These are phyloP conservation scores for Rhinatrema bivittatum DNA, from an alignment of 2,797 vertebrate species.

Conservation along the genomic window DNA sequence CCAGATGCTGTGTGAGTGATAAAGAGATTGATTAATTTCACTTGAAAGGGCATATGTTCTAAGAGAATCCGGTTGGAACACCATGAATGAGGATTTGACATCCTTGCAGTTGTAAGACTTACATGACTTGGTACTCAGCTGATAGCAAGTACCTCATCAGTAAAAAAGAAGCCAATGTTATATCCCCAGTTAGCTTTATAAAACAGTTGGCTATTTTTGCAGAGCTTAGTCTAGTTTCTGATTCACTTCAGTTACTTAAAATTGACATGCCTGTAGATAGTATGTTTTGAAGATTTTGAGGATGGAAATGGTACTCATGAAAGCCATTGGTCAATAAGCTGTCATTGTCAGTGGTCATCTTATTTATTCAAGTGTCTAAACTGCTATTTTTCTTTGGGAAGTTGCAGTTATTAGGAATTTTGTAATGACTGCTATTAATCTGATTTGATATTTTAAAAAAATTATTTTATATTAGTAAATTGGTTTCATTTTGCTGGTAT, in stretches of 20 bases:
- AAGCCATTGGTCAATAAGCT: neutral
- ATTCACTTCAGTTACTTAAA: neutral
- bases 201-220: neutral
- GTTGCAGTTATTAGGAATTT: too few relatives aligned
- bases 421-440: too few relatives aligned
- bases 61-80: constrained; percentile 60
- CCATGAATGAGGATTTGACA: constrained; percentile 39
- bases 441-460: too few relatives aligned
- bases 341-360: too few relatives aligned
- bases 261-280: accelerated
- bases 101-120: constrained; percentile 31
- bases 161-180: constrained; percentile 1
- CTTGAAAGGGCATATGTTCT: constrained; percentile 81
- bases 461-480: too few relatives aligned
- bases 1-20: constrained; percentile 78
- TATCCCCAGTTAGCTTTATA: constrained; percentile 5
- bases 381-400: too few relatives aligned
- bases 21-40: constrained; percentile 94
- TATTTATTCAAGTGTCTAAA: too few relatives aligned
- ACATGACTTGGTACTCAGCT: constrained; percentile 35
- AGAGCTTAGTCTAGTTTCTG: neutral
- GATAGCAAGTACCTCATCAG: constrained; percentile 23
- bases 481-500: too few relatives aligned
- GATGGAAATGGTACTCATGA: neutral
- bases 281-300: neutral